A percentile compares a stretch with the other conserved stretches of the same genome.
Evolutionary conservation across 1,140 invertebrate genomes (phyloP).

Genomic region (Cyphomyrmex costatus): DNA sequence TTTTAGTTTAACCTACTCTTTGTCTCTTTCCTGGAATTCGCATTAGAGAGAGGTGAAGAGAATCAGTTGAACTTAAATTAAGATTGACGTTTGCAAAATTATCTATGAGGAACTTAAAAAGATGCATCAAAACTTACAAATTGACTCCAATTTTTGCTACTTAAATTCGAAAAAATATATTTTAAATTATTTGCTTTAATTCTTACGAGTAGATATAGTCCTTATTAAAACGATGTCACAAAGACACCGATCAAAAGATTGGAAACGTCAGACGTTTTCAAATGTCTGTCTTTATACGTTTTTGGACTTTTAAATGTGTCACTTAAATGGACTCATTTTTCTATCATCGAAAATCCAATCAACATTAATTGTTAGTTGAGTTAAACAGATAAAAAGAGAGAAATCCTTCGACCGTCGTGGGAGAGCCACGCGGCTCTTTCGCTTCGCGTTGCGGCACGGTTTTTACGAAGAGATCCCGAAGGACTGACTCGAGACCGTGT

Average conservation of each 20-base stretch:
- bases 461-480: constrained; percentile 22
- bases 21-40: not conserved
- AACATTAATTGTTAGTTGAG: not conserved
- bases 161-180: not conserved
- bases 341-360: not conserved
- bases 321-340: not conserved
- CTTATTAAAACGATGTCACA: not conserved
- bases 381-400: not conserved
- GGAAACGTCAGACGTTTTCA: not conserved
- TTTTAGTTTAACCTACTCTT: constrained; percentile 17
- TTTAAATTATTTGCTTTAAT: not conserved
- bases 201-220: not conserved
- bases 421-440: constrained; percentile 18
- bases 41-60: not conserved
- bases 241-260: not conserved
- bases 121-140: not conserved
- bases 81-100: constrained; percentile 18
- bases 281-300: not conserved
- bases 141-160: not conserved
- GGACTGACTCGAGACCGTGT: not conserved
- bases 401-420: constrained; percentile 43
- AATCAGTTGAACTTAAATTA: constrained; percentile 18
- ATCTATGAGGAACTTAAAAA: not conserved
- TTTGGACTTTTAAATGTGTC: not conserved
- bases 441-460: constrained; percentile 35